phyloP scores from a whole-genome alignment of 2,888 invertebrate species.

The Therioaphis trifolii region DNA sequence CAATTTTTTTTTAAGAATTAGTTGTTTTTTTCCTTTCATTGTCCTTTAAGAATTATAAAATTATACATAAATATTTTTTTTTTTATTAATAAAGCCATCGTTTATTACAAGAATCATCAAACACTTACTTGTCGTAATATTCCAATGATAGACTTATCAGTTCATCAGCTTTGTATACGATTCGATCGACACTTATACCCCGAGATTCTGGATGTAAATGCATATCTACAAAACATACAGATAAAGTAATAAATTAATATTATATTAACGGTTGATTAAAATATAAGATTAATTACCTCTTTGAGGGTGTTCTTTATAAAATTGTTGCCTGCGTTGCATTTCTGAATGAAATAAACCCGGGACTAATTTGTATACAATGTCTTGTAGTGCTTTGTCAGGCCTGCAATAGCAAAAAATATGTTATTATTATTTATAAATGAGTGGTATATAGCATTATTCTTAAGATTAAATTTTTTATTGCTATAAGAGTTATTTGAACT shows the following conservation, averaged over 20 bases:
- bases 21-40: too few relatives aligned
- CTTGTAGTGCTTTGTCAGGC: conserved; percentile 91
- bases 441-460: too few relatives aligned
- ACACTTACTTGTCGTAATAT: conserved; percentile 71
- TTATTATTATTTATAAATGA: background rate
- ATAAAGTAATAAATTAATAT: conserved; percentile 6
- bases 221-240: conserved; percentile 64
- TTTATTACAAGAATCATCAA: too few relatives aligned
- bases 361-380: conserved; percentile 94
- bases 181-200: conserved; percentile 82
- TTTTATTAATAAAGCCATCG: too few relatives aligned
- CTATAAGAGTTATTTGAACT: too few relatives aligned
- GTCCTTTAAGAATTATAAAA: too few relatives aligned
- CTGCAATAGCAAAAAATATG: conserved; percentile 47
- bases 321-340: conserved; percentile 86
- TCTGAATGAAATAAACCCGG: conserved; percentile 95
- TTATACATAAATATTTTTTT: too few relatives aligned
- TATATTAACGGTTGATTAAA: too few relatives aligned
- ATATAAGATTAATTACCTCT: conserved; percentile 60
- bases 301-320: conserved; percentile 81
- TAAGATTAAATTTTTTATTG: too few relatives aligned
- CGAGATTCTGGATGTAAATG: conserved; percentile 79
- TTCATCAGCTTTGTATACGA: conserved; percentile 90
- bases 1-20: too few relatives aligned
- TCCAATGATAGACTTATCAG: conserved; percentile 90